A percentile compares a stretch with the other conserved stretches of the same genome.
These are phyloP conservation scores for Cichlasoma orientale DNA, from an alignment of 2,797 vertebrate species.

Conservation along the genomic window DNA sequence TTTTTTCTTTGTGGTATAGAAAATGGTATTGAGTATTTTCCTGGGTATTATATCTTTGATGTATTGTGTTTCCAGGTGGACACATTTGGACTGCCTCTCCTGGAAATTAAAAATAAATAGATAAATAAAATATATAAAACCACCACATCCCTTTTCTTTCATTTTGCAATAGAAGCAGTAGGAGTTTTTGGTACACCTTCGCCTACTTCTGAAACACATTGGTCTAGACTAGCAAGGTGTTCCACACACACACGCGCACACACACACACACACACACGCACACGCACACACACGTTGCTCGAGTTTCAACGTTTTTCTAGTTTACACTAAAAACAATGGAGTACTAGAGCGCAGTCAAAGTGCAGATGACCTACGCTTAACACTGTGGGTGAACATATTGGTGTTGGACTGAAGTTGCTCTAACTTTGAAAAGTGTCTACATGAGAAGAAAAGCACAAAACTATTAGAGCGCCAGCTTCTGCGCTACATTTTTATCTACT, in stretches of 20 bases:
- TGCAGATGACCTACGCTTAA: background rate
- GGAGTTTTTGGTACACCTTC: background rate
- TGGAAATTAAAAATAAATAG: background rate
- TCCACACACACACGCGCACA: background rate
- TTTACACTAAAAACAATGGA: background rate
- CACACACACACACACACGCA: too few relatives aligned
- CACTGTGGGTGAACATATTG: background rate
- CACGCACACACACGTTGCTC: background rate
- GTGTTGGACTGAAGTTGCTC: background rate
- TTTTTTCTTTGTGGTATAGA: background rate
- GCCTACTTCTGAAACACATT: background rate
- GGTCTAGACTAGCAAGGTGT: background rate
- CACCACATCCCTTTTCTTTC: background rate
- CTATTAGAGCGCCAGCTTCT: background rate
- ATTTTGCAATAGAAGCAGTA: background rate
- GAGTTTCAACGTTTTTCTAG: background rate
- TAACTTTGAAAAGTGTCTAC: background rate
- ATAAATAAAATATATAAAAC: too few relatives aligned
- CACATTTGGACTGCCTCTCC: background rate
- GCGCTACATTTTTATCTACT: background rate
- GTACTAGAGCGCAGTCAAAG: background rate
- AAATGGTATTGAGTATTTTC: background rate
- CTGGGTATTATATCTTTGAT: background rate
- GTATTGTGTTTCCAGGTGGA: background rate
- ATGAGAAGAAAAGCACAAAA: background rate